Base-by-base conservation (phyloP, 2,888 invertebrate species). In the Lathronympha strigana region DNA sequence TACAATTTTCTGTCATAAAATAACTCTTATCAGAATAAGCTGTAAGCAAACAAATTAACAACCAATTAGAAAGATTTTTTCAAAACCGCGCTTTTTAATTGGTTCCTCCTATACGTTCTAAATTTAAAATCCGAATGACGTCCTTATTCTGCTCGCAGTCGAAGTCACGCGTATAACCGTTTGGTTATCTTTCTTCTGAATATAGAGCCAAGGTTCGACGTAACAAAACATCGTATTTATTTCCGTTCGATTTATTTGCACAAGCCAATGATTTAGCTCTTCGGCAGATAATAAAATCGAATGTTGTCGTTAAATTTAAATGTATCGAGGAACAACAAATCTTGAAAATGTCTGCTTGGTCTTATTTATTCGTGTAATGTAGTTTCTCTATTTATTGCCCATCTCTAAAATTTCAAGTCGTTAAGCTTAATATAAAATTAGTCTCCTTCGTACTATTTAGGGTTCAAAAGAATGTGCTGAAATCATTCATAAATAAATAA, bases 221-320 rank as follows among this genome's bases (percentile, higher is more conserved):
- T 51, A 63, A 43, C 33, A 63, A 50, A 63, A 63, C 64, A 60
- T 58, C 31, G 33, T 28, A 47, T 61, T 55, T 50, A 17, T 67
- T 62, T 64, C 51, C 55, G 33, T 28, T 33, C 67, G 58, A 66
- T 69, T 68, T 57, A 61, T 68, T 57, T 66, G 60, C 60, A 50
- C 51, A 9, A 47, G 66, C 61, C 62, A 64, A 69, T 75, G 68
- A 75, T 73, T 71, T 72, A 63, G 61, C 60, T 66, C 64, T 69
- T 66, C 61, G 57, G 50, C 63, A 68, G 69, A 73, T 67, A 76
- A 73, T 77, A 77, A 77, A 77, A 74, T 69, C 64, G 45, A 66
- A 51, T 67, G 63, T 63, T 66, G 69, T 71, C 62, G 69, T 77
- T 73, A 78, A 74, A 72, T 62, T 61, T 49, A 63, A 68, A 69